phyloP scores from a whole-genome alignment of 92 coral and sea anemone genomes.

The Isaurus tuberculatus region DNA sequence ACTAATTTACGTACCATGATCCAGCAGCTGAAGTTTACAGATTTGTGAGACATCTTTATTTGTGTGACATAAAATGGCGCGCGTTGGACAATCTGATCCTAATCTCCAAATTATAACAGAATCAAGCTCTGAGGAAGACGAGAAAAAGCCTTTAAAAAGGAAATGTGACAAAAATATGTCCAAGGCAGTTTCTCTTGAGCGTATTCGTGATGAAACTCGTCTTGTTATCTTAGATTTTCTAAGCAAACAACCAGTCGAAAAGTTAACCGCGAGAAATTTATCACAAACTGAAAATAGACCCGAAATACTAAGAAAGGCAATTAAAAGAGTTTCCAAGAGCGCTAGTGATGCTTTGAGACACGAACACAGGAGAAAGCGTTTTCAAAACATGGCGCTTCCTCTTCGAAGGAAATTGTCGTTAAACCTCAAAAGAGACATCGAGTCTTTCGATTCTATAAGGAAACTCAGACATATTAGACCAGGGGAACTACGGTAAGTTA shows the following conservation, averaged over 20 bases:
- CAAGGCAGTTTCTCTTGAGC: constrained; percentile 76
- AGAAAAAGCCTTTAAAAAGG: constrained; percentile 22
- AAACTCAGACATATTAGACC: constrained; percentile 51
- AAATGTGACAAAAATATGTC: constrained; percentile 6
- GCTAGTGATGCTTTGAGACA: constrained; percentile 86
- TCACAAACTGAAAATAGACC: constrained; percentile 67
- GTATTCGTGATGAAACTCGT: constrained; percentile 92
- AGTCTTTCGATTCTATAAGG: constrained; percentile 64
- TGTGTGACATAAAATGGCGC: constrained; percentile 48
- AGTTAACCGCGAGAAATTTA: constrained; percentile 79
- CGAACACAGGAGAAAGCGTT: constrained; percentile 74
- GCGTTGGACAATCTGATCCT: constrained; percentile 31
- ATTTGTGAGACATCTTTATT: no score
- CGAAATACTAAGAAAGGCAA: constrained; percentile 54
- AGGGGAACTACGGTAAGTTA: constrained; percentile 54
- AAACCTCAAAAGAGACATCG: constrained; percentile 87
- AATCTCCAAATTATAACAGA: constrained; percentile 39
- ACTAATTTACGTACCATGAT: no score
- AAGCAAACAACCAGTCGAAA: constrained; percentile 80
- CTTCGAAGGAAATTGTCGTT: constrained; percentile 85
- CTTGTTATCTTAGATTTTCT: constrained; percentile 90
- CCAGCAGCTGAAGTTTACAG: no score
- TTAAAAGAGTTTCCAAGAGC: constrained; percentile 75
- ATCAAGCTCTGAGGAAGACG: constrained; percentile 52
- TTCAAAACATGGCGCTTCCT: constrained; percentile 82